Evolutionary conservation across 2,888 invertebrate genomes (phyloP), one percentile per base, ranked within the genome.

Genomic region (Sisyra terminalis): DNA sequence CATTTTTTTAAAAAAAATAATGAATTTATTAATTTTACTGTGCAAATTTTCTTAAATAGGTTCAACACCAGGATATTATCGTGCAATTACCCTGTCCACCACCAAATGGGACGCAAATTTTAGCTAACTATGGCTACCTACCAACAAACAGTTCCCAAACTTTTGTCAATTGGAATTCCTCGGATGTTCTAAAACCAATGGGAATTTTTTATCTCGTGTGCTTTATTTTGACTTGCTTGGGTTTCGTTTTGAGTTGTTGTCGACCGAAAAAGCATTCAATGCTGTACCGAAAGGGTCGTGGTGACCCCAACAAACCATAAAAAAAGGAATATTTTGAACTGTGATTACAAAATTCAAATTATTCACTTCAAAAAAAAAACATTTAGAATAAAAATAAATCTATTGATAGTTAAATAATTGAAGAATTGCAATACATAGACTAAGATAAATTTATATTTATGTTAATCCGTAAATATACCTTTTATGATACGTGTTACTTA

Each of bases 21-120:
- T 11, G 17, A 14, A 7, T 39, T 10, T n/a, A 16, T 10, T 11
- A 10, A 15, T 29, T 17, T 17, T 4, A 37, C 13, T 37, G 44
- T 29, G 35, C 29, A 29, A 17, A 39, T 47, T 46, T 47, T 14
- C 39, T 52, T 53, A 54, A 57, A 48, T 73, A 90, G 73, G 77
- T 86, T 47, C 83, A 86, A 53, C 79, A 82, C 53, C 84, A 84
- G 61, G 87, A 87, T 55, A 87, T 86, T 48, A 89, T 90, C 54
- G 80, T 87, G 18, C 84, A 86, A 57, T 74, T 80, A 32, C 75
- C 82, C 11, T 87, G 87, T 55, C 83, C 84, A 3, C 74, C 78
- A 3, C 82, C 83, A 1, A 84, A 87, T 56, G 86, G 86, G 31
- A 77, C 78, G 0, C 76, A 77, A 62, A 71, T 75, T 39, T 64